Base-by-base conservation (phyloP, 2,797 vertebrate genomes). In the Leptodactylus fallax region DNA sequence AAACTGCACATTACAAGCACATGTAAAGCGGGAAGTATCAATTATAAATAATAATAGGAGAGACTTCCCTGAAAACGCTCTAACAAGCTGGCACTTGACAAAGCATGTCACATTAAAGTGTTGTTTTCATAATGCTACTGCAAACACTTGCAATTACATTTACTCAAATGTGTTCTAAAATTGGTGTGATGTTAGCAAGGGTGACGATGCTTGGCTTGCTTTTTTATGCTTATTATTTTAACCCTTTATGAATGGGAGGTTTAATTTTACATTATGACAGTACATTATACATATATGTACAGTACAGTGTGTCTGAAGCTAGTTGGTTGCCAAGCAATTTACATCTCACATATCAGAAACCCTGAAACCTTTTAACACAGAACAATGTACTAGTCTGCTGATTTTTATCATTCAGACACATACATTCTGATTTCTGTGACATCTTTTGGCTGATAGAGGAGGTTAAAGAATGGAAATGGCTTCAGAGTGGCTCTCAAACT, bases 41-140 rank as follows among this genome's bases (percentile, higher is more conserved):
- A 88, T 84, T 88, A 88, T 88, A 69, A 81, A 88, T 67, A 78
- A 84, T 88, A 85, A 88, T 85, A 79, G 81, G 56, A 79, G 45
- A 78, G 74, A 56, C 23, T 83, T 87, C 69, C 61, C 58, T 77
- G 71, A 88, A 80, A 80, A 85, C 51, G 65, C 19, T 88, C 65
- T 84, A 88, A 83, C 87, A 87, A 83, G 81, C 87, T 83, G 61
- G 51, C 81, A 88, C 81, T 88, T 85, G 77, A 85, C 65, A 87
- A 81, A 87, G 63, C 78, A 71, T 88, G 87, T 81, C 87, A 88
- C 76, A 80, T 85, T 85, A 79, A 88, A 88, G 87, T 85, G 77
- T 77, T 88, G 72, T 85, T 88, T 88, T 88, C 77, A 79, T 80
- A 85, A 84, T 80, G 45, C 63, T 88, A 71, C 45, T 80, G 87